Evolutionary conservation across 2,113 vertebrate genomes (phyloP).

Genomic region (Saguinus midas): DNA sequence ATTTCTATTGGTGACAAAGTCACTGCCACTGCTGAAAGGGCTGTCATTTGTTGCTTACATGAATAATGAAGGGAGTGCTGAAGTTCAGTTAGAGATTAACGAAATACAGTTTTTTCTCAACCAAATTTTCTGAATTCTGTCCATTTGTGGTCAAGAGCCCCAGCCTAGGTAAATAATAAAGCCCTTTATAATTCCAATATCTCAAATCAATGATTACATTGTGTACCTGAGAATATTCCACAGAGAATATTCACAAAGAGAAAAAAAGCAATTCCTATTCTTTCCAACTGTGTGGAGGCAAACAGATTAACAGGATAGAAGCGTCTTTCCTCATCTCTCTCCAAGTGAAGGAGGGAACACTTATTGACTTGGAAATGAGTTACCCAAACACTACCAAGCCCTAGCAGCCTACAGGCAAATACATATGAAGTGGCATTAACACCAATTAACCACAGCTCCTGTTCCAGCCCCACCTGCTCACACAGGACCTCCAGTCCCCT

Average conservation of each 20-base stretch:
- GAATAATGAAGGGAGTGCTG: neutral
- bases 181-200: neutral
- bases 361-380: conserved; percentile 45
- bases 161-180: neutral
- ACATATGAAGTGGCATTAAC: neutral
- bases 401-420: neutral
- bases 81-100: neutral
- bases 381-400: neutral
- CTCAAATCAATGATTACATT: neutral
- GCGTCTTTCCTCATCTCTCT: neutral
- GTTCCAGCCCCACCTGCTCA: conserved; percentile 32
- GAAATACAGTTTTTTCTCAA: neutral
- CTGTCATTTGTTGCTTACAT: neutral
- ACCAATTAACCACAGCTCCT: conserved; percentile 11
- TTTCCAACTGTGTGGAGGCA: neutral
- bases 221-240: neutral
- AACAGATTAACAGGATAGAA: neutral
- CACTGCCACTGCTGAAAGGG: neutral
- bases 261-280: neutral
- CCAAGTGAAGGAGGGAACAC: neutral
- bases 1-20: neutral
- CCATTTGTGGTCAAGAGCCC: neutral
- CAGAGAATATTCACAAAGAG: neutral
- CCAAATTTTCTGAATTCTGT: neutral
- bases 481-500: neutral